Base-by-base conservation (phyloP, 2,888 invertebrate genomes). In the Drosophila sordidapex region DNA sequence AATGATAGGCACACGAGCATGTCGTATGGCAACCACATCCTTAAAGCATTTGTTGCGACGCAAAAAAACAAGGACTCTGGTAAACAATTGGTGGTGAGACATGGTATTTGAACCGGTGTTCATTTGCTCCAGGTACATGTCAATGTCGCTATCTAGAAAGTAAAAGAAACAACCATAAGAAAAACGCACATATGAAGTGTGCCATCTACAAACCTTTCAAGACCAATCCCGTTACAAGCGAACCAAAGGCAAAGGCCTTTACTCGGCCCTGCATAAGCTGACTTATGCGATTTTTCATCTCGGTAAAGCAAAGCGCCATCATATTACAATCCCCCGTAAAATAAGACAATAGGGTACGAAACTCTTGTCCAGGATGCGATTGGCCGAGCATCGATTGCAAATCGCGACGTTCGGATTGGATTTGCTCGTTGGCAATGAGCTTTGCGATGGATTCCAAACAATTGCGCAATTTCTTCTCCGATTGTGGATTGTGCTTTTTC, bases 1-100 rank as follows among this genome's bases (percentile, higher is more conserved):
- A 15, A 97, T 95, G 74, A 97, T 96, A 33, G 97, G 97, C 6
- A 96, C 96, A 90, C 96, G 95, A 18, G 97, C 97, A 57, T 94
- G 94, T 0, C 96, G 95, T 82, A 97, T 96, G 53, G 95, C 93
- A 31, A 95, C 87, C 25, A 96, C 93, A 61, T 95, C 94, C 0
- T 93, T 79, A 92, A 96, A 96, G 57, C 74, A 62, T 0, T 93
- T 91, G 67, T 92, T 92, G 43, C 89, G 85, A n/a, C 90, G 91
- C 40, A 95, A 92, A 1, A 93, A 68, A 5, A 86, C 89, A 72
- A 93, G 93, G 8, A 94, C 94, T 54, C 83, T 80, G 49, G 86
- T 91, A 72, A 93, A 93, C 27, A 93, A 51, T 43, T 75, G 79
- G 31, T 65, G 74, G 29, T 74, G 87, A 10, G 73, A 72, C 56